These are phyloP conservation scores for Diplazon laetatorius DNA, from an alignment of 2,888 invertebrate species.

Conservation along the genomic window DNA sequence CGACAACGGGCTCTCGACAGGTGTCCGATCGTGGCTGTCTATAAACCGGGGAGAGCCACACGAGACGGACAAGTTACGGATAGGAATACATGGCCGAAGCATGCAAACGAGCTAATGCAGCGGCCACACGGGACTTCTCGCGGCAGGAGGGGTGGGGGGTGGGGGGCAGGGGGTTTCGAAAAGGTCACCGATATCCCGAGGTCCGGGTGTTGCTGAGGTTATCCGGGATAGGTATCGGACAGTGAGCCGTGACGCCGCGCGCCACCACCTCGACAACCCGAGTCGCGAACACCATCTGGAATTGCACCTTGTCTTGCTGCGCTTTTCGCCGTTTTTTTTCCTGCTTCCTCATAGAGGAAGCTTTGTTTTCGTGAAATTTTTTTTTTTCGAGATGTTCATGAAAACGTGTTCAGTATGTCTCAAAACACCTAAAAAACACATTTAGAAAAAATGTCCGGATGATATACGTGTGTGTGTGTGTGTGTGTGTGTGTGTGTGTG, in stretches of 20 bases:
- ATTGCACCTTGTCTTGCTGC: slow-evolving; percentile 46
- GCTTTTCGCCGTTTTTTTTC: slow-evolving; percentile 38
- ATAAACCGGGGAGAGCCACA: slow-evolving; percentile 38
- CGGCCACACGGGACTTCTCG: slow-evolving; percentile 11
- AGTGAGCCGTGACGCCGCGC: slow-evolving; percentile 62
- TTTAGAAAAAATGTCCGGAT: too few relatives aligned
- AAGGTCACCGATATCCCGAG: slow-evolving; percentile 63
- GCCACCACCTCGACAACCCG: slow-evolving; percentile 47
- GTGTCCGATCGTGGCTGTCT: slow-evolving; percentile 59
- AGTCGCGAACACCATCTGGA: slow-evolving; percentile 55
- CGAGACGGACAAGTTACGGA: slow-evolving; percentile 60
- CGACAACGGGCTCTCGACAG: slow-evolving; percentile 54
- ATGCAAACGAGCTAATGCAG: slow-evolving; percentile 33
- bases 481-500: too few relatives aligned
- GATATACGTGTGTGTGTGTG: too few relatives aligned
- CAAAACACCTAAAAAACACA: too few relatives aligned
- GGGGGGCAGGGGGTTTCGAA: too few relatives aligned
- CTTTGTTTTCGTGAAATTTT: too few relatives aligned
- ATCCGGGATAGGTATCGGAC: slow-evolving; percentile 63
- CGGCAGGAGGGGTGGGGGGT: too few relatives aligned
- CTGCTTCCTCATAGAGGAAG: slow-evolving; percentile 46
- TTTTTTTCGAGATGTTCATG: too few relatives aligned
- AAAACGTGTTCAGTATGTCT: too few relatives aligned
- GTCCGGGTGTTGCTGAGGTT: slow-evolving; percentile 62
- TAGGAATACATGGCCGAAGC: slow-evolving; percentile 31